Evolutionary conservation across 1,140 invertebrate species (phyloP), one percentile per base, ranked within the genome.

Genomic region (Lanistes nyassanus): DNA sequence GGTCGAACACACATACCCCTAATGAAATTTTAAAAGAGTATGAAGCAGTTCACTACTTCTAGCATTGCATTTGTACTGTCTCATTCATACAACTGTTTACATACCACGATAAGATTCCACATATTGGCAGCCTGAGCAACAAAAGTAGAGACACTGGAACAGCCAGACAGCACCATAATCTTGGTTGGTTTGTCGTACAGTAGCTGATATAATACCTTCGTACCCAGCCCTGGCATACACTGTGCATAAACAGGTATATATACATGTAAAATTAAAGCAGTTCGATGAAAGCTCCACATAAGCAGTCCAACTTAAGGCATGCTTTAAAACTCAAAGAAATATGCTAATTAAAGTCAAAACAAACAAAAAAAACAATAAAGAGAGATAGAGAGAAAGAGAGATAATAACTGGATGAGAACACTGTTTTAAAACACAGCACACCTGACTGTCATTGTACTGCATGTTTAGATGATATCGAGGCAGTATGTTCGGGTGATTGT

Each of bases 31-130:
- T 2, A 34, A 37, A 23, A 67, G 23, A 47, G 19, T 16, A 47
- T 47, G 13, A 42, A 42, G 39, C 13, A 47, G 19, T n/a, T 47
- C 42, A 2, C 19, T 47, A 47, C 19, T 47, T 47, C 19, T 47
- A 9, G 9, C 5, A 47, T 47, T 39, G 34, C 16, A 67, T 67
- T 67, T 21, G 1, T 36, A 72, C 21, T 72, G n/a, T n/a, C 60
- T 5, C n/a, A 26, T 23, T 51, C 23, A 67, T 6, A 21, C 29
- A 31, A 23, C 29, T 65, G 1, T 0, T 51, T 19, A 92, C 94
- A 93, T 91, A 99, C 97, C 90, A 99, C 98, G 85, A 99, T 95
- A 56, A 99, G 91, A 91, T 99, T 99, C 98, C 98, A 99, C 95
- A 99, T 99, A 91, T 98, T 98, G 37, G 98, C 98, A 42, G 98